Percentiles rank a stretch among this genome's conserved stretches.
These are phyloP conservation scores for Vultur gryphus DNA, from an alignment of 2,797 vertebrate genomes.

Conservation along the genomic window DNA sequence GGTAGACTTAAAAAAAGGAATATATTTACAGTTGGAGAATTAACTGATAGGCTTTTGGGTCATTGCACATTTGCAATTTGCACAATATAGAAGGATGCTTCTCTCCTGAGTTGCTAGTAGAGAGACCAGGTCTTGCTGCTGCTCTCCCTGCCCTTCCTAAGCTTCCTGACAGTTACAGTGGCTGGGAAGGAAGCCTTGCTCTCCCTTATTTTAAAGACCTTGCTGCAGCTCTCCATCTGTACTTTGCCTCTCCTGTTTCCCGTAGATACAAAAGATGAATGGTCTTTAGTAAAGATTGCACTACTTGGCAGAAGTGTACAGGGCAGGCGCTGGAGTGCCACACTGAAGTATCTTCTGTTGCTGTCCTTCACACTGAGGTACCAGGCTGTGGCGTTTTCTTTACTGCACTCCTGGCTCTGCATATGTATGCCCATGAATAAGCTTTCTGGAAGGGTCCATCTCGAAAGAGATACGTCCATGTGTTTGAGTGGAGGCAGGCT, in stretches of 20 bases:
- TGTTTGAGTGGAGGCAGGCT: not conserved
- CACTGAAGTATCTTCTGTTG: not conserved
- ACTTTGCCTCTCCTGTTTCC: not conserved
- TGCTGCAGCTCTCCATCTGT: not conserved
- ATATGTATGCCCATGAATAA: not conserved
- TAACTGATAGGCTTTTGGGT: not conserved
- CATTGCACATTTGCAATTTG: fast-evolving
- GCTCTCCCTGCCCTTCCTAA: not conserved
- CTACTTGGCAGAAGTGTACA: not conserved
- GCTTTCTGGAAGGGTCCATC: not conserved
- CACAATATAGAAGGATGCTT: fast-evolving
- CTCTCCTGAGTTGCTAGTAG: not conserved
- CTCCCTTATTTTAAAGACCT: not conserved
- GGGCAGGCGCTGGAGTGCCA: not conserved
- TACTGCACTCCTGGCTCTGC: not conserved
- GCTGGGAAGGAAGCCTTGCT: not conserved
- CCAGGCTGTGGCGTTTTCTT: not conserved
- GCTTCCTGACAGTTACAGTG: not conserved
- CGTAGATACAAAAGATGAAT: not conserved
- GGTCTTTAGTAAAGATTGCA: not conserved
- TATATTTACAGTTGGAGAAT: not conserved
- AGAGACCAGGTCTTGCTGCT: not conserved
- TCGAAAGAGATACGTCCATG: fast-evolving
- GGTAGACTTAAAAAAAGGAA: not conserved
- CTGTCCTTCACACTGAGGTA: not conserved